These are phyloP conservation scores for Cyanoderma ruficeps DNA, from an alignment of 2,113 vertebrate genomes.

Conservation along the genomic window DNA sequence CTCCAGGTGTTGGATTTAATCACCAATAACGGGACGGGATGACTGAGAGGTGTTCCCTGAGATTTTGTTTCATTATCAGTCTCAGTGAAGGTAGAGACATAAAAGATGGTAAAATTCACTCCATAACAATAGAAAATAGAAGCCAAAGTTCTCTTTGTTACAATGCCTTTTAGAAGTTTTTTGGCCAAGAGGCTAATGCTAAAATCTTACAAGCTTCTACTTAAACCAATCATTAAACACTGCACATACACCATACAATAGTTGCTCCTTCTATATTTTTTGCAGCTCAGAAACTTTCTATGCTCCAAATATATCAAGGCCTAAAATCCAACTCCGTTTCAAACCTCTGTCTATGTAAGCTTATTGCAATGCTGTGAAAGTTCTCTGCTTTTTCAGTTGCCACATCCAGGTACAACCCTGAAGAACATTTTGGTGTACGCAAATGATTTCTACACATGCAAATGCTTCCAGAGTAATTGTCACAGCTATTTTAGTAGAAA, in stretches of 20 bases:
- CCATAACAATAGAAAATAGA: neutral
- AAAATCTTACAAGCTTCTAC: neutral
- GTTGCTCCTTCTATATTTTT: neutral
- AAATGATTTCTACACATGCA: neutral
- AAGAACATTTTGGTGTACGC: neutral
- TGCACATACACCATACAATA: neutral
- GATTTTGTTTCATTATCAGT: neutral
- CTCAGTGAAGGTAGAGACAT: neutral
- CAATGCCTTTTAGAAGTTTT: neutral
- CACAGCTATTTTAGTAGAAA: neutral
- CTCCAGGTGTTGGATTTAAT: neutral
- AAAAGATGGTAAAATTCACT: neutral
- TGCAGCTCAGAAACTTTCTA: neutral
- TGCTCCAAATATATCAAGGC: neutral
- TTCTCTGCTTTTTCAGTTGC: neutral
- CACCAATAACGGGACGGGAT: neutral
- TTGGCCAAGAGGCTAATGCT: neutral
- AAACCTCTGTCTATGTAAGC: neutral
- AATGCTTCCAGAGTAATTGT: neutral
- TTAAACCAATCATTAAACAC: neutral
- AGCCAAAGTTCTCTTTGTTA: neutral
- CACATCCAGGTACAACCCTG: neutral
- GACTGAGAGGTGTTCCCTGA: accelerated
- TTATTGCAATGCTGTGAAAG: neutral
- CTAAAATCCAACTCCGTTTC: neutral